Conservation (phyloP, 1,140 invertebrate species). For the Eurytemora carolleeae region DNA sequence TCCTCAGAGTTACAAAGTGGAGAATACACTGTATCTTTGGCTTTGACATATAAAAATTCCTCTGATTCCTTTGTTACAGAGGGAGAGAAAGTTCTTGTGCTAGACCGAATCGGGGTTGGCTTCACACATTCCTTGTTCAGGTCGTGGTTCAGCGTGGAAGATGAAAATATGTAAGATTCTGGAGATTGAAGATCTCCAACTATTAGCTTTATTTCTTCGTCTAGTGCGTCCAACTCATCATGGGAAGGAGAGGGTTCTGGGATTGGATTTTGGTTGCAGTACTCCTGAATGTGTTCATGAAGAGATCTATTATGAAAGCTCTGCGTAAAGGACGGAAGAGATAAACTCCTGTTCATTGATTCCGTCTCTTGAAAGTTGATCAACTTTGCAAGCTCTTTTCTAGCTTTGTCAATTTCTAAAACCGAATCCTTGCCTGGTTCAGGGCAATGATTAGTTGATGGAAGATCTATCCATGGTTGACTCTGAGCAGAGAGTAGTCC, state of each 20-base stretch:
- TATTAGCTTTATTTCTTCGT: slow-evolving; percentile 14
- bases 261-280: not conserved
- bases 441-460: not conserved
- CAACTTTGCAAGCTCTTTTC: not conserved
- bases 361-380: not conserved
- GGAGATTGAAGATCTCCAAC: too few relatives aligned
- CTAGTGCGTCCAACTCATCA: slow-evolving; percentile 3
- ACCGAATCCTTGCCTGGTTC: not conserved
- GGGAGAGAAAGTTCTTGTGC: not conserved
- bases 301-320: not conserved
- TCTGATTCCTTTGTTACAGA: too few relatives aligned
- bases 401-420: not conserved
- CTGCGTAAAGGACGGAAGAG: not conserved
- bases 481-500: not conserved
- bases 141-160: too few relatives aligned
- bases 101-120: not conserved
- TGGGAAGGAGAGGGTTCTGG: not conserved
- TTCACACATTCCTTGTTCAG: too few relatives aligned
- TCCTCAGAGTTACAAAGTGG: too few relatives aligned
- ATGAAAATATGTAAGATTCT: too few relatives aligned
- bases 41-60: too few relatives aligned
- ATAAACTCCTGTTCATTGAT: not conserved
- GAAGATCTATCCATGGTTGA: not conserved
- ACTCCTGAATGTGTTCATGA: not conserved
- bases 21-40: too few relatives aligned